Conservation (phyloP, 1,140 invertebrate genomes). For the Linepithema humile region DNA sequence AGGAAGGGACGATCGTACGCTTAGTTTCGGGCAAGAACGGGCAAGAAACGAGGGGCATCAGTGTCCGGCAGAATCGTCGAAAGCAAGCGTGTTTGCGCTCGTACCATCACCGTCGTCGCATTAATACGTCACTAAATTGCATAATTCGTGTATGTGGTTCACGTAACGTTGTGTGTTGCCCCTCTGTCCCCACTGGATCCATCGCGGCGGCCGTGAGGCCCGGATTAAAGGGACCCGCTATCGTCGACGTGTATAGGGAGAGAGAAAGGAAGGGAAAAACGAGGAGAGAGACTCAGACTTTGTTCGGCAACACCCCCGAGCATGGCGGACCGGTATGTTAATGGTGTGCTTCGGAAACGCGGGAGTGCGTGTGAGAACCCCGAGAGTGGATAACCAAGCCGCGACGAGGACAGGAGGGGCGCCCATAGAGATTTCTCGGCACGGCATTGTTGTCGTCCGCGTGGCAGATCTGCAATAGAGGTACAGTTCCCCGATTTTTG, state of each 20-base stretch:
- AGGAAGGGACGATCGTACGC: conserved; percentile 75
- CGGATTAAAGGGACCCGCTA: conserved; percentile 65
- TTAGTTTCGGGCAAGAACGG: conserved; percentile 73
- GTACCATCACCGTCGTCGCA: background rate
- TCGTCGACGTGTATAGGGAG: conserved; percentile 40
- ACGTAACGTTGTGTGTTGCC: conserved; percentile 5
- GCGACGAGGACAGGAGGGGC: background rate
- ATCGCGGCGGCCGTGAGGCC: conserved; percentile 35
- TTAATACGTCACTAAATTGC: conserved; percentile 61
- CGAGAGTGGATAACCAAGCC: conserved; percentile 17
- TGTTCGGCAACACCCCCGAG: conserved; percentile 62
- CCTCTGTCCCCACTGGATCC: background rate
- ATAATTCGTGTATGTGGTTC: conserved; percentile 50
- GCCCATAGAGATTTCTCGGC: conserved; percentile 42
- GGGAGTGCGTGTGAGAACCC: conserved; percentile 30
- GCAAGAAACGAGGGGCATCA: conserved; percentile 76
- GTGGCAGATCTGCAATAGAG: conserved; percentile 41
- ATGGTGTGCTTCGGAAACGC: conserved; percentile 24
- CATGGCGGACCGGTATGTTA: conserved; percentile 60
- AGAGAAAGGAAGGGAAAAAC: background rate
- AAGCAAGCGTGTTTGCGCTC: conserved; percentile 30
- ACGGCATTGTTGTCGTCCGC: conserved; percentile 44
- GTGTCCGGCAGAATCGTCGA: conserved; percentile 65
- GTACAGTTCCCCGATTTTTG: conserved; percentile 71
- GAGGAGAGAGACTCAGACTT: conserved; percentile 4